phyloP scores from a whole-genome alignment of 2,113 vertebrate genomes.

The Carassius gibelio region DNA sequence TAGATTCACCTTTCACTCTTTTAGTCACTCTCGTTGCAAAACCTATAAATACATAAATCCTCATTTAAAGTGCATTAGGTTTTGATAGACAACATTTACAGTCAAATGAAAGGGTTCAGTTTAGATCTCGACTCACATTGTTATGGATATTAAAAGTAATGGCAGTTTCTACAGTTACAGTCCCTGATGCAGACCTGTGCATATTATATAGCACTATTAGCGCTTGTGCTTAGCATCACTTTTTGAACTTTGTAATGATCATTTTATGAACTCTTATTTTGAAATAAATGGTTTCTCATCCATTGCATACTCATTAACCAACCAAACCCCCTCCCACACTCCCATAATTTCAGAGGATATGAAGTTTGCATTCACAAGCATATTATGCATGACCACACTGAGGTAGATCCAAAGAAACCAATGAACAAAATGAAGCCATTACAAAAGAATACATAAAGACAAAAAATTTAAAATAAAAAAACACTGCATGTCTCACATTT shows the following conservation, averaged over 20 bases:
- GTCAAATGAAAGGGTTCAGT: not conserved
- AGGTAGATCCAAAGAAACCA: conserved; percentile 29
- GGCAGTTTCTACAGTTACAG: conserved; percentile 11
- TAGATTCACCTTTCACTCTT: not conserved
- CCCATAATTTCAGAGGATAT: not conserved
- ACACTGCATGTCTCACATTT: conserved; percentile 8
- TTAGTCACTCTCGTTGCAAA: not conserved
- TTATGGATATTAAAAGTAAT: not conserved
- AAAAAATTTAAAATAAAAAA: not conserved
- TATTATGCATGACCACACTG: conserved; percentile 4
- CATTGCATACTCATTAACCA: not conserved
- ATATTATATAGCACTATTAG: not conserved
- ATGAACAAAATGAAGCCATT: not conserved
- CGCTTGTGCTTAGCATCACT: not conserved
- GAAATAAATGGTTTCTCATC: not conserved
- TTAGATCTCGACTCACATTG: not conserved
- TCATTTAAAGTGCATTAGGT: conserved; percentile 25
- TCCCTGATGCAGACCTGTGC: conserved; percentile 13
- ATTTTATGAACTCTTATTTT: conserved; percentile 1
- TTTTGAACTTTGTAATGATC: not conserved
- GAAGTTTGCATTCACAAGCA: not conserved
- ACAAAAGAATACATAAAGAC: conserved; percentile 3
- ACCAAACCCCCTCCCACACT: not conserved
- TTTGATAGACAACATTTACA: conserved; percentile 21
- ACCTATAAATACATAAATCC: conserved; percentile 21